Percentiles rank a stretch among this genome's conserved stretches.
These are phyloP conservation scores for Iselma pallidipennis DNA, from an alignment of 2,888 invertebrate species.

Conservation along the genomic window DNA sequence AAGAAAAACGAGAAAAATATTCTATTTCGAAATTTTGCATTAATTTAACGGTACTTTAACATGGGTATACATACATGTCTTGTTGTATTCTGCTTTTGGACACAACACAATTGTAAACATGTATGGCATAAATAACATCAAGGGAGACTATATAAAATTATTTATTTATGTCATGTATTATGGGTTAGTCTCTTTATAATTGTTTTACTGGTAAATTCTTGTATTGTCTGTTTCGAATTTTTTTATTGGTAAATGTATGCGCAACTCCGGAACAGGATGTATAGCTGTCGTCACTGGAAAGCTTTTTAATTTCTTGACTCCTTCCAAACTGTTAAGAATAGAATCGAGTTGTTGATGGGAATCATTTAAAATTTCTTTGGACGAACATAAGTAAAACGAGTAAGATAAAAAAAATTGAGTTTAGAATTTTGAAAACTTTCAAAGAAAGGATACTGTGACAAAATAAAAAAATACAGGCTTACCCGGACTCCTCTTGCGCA, in stretches of 20 bases:
- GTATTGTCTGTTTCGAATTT: not conserved
- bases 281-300: not conserved
- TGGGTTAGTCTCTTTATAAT: constrained; percentile 31
- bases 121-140: not conserved
- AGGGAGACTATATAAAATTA: constrained; percentile 12
- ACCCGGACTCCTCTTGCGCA: not conserved
- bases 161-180: constrained; percentile 32
- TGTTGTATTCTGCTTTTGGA: not conserved
- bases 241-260: constrained; percentile 6
- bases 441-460: not conserved
- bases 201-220: constrained; percentile 26
- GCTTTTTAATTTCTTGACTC: too few species aligned
- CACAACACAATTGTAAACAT: not conserved
- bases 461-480: not conserved
- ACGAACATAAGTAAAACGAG: too few species aligned
- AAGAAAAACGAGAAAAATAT: too few species aligned
- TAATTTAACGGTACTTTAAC: not conserved
- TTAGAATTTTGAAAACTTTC: not conserved
- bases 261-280: constrained; percentile 19
- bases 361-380: too few species aligned
- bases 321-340: not conserved
- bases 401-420: too few species aligned
- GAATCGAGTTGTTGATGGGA: not conserved
- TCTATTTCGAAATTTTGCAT: not conserved
- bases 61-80: not conserved